Conservation (phyloP, 2,113 vertebrate species). For the Amblyornis subalaris region DNA sequence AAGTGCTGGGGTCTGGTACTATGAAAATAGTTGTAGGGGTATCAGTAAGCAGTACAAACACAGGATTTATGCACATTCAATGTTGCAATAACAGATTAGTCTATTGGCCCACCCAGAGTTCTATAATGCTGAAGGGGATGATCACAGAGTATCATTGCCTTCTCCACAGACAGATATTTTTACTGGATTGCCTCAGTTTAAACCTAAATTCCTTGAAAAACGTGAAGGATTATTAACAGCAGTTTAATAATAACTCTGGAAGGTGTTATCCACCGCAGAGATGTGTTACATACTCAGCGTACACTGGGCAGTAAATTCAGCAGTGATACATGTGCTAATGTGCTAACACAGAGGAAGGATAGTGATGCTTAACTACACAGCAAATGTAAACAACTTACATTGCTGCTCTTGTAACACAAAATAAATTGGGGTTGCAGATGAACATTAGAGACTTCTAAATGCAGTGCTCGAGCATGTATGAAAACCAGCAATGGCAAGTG, state of each 20-base stretch:
- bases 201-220: not conserved
- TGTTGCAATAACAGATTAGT: not conserved
- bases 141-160: not conserved
- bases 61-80: not conserved
- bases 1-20: not conserved
- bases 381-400: not conserved
- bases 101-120: not conserved
- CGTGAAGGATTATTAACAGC: not conserved
- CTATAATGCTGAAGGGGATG: not conserved
- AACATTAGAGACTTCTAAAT: not conserved
- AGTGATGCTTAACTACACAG: not conserved
- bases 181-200: not conserved
- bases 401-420: not conserved
- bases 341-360: not conserved
- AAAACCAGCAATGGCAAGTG: not conserved
- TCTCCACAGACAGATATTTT: not conserved
- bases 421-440: not conserved
- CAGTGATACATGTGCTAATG: not conserved
- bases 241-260: not conserved
- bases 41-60: not conserved
- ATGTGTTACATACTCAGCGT: not conserved
- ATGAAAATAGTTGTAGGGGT: not conserved
- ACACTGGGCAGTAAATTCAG: not conserved
- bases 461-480: not conserved
- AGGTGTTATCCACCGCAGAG: not conserved